Evolutionary conservation across 2,113 vertebrate genomes (phyloP), one percentile per base, ranked within the genome.

Genomic region (Colinus virginianus): DNA sequence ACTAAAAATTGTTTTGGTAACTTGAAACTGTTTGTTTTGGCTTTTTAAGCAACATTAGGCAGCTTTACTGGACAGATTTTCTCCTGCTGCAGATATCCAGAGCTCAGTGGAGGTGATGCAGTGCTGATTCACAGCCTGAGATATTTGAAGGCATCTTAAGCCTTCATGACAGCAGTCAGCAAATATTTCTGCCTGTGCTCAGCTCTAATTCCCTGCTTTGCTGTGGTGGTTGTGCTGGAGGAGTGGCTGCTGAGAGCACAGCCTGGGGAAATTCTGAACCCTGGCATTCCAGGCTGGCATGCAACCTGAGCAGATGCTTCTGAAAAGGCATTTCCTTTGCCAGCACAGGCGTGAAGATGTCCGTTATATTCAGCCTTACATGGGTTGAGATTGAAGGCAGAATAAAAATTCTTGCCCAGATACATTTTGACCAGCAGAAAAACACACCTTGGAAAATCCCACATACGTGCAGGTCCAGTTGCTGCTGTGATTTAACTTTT

Each of bases 131-230:
- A 66, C 40, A 91, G 62, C 88, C 63, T 18, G 67, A 66, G 36
- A 71, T 76, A 42, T 48, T 53, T 15, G 70, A 58, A 61, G 49
- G 90, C 51, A 63, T 63, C 72, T 56, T 74, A 56, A 93, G 42
- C 84, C 45, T 72, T 66, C 1, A 3, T 82, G 87, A 84, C 86
- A 90, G 78, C 90, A 81, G 20, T 58, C 40, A 8, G 74, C 80
- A 90, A 82, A 34, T 90, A 87, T 76, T 96, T 78, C 74, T 84
- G 86, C 62, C 45, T 32, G 74, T 64, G 69, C 86, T 91, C 28
- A 71, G 72, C 66, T 74, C 6, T 53, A 11, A 38, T 68, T 88
- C 80, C 30, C 3, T 62, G 84, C 70, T 62, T 7, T 74, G 88
- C 77, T 1, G 2, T 22, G 11, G 51, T 49, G 61, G 46, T 68